A percentile compares a stretch with the other conserved stretches of the same genome.
Evolutionary conservation across 2,113 vertebrate species (phyloP).

Genomic region (Tichodroma muraria): DNA sequence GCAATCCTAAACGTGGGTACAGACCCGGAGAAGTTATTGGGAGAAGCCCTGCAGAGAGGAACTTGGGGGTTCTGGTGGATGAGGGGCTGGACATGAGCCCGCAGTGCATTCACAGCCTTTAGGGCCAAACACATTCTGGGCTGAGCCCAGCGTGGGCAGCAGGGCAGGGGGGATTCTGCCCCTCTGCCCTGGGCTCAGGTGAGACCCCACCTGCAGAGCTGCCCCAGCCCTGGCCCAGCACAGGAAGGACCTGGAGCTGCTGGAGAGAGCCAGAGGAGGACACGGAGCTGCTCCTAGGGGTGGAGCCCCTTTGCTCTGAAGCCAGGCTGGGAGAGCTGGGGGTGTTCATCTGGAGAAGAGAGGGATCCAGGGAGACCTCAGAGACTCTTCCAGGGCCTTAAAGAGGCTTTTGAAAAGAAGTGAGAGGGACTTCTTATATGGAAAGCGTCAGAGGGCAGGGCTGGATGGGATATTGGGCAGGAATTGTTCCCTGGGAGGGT

Average conservation of each 20-base stretch:
- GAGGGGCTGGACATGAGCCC: not conserved
- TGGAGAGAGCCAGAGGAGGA: not conserved
- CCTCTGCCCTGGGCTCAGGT: not conserved
- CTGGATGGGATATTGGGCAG: fast-evolving
- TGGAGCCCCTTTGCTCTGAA: too few species aligned
- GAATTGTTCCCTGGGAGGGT: fast-evolving
- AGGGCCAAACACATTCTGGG: not conserved
- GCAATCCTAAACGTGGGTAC: too few species aligned
- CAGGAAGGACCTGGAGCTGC: not conserved
- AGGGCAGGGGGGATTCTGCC: not conserved
- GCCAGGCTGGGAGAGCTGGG: not conserved
- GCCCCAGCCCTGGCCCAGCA: not conserved
- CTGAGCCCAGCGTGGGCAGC: not conserved
- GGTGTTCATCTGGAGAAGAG: fast-evolving
- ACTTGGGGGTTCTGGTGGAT: not conserved
- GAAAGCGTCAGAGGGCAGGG: not conserved
- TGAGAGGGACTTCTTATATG: not conserved
- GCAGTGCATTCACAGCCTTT: not conserved
- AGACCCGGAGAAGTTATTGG: not conserved
- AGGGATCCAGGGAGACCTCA: not conserved
- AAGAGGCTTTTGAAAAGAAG: not conserved
- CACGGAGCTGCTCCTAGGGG: fast-evolving
- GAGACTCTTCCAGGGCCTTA: not conserved
- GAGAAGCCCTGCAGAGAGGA: not conserved
- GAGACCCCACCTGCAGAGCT: not conserved